phyloP scores from a whole-genome alignment of 1,140 invertebrate species.

The Panagrolaimus sp. region DNA sequence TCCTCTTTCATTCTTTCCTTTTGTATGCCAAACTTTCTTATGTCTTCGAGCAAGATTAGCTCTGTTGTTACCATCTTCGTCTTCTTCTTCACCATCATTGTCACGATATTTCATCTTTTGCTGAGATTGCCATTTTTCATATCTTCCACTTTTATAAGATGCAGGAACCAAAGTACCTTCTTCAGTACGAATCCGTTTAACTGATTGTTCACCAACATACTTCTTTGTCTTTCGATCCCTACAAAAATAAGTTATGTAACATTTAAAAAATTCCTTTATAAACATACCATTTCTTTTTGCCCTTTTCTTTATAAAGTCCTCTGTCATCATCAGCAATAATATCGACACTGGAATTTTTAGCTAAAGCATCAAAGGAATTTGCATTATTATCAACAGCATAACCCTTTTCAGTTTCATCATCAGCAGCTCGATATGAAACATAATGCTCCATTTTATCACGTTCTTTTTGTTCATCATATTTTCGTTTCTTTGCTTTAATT shows the following conservation, averaged over 20 bases:
- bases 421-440: constrained; percentile 76
- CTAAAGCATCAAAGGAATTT: constrained; percentile 68
- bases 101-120: constrained; percentile 68
- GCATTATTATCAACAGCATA: constrained; percentile 31
- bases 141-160: constrained; percentile 82
- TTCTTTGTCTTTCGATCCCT: constrained; percentile 85
- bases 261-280: neutral
- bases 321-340: constrained; percentile 73
- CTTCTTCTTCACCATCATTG: constrained; percentile 66
- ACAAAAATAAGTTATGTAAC: constrained; percentile 23
- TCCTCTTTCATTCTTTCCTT: constrained; percentile 64
- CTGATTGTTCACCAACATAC: constrained; percentile 71
- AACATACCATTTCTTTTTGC: constrained; percentile 68
- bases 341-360: constrained; percentile 71
- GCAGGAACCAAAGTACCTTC: constrained; percentile 87
- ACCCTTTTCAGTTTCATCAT: constrained; percentile 73
- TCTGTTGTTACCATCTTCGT: constrained; percentile 59
- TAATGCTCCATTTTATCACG: constrained; percentile 72
- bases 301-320: constrained; percentile 65
- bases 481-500: constrained; percentile 27
- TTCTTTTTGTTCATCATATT: constrained; percentile 62
- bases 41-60: constrained; percentile 24
- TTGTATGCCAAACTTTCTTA: constrained; percentile 9
- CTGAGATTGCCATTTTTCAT: constrained; percentile 75
- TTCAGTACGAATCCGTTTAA: constrained; percentile 83